Conservation (phyloP, 2,113 vertebrate species). For the Stercorarius parasiticus region DNA sequence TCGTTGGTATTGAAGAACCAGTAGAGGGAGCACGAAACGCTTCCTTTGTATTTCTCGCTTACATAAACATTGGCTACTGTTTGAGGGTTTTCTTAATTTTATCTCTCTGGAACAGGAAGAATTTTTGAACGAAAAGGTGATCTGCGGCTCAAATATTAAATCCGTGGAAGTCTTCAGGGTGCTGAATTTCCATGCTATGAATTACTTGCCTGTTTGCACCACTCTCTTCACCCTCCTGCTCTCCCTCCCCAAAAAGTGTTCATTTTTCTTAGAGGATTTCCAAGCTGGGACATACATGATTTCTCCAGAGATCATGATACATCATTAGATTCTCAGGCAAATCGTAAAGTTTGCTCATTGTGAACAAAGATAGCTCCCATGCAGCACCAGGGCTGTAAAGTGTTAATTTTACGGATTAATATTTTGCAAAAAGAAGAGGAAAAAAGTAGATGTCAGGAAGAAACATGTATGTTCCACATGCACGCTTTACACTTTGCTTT, state of each 20-base stretch:
- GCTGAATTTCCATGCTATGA: neutral
- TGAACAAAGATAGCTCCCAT: neutral
- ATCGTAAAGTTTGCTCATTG: neutral
- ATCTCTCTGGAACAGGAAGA: neutral
- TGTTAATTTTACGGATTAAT: neutral
- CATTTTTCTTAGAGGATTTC: neutral
- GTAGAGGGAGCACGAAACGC: conserved; percentile 46
- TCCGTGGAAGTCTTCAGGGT: neutral
- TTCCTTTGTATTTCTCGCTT: neutral
- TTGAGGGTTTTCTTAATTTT: neutral
- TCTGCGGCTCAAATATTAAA: neutral
- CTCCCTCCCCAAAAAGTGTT: neutral
- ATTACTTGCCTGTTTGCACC: neutral
- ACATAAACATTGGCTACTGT: conserved; percentile 19
- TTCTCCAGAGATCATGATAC: neutral
- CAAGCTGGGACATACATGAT: neutral
- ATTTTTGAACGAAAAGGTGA: neutral
- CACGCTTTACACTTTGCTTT: neutral
- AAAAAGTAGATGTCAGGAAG: neutral
- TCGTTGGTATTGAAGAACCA: neutral
- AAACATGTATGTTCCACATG: neutral
- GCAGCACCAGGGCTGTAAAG: neutral
- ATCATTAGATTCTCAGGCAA: neutral
- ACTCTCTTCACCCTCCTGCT: neutral
- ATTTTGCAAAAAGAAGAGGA: neutral